phyloP scores from a whole-genome alignment of 2,888 invertebrate genomes.

The Mesodorylaimus sp. region DNA sequence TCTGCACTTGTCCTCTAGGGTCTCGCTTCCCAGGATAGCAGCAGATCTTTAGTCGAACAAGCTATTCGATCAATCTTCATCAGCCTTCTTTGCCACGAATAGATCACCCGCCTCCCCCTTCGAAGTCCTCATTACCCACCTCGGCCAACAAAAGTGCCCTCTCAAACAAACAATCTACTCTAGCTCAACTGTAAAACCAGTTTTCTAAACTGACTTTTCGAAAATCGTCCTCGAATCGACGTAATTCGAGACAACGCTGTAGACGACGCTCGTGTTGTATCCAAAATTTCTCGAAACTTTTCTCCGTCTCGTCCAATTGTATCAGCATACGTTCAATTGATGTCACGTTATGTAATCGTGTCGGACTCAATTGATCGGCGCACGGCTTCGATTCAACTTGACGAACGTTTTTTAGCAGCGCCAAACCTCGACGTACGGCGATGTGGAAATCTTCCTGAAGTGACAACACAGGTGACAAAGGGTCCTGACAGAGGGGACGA shows the following conservation, averaged over 20 bases:
- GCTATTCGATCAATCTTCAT: too few relatives aligned
- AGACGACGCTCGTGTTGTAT: slow-evolving; percentile 68
- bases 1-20: too few relatives aligned
- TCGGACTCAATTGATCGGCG: slow-evolving; percentile 26
- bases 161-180: too few relatives aligned
- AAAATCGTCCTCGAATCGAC: slow-evolving; percentile 85
- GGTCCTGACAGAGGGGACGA: too few relatives aligned
- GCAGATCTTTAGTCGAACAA: too few relatives aligned
- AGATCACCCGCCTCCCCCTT: too few relatives aligned
- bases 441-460: slow-evolving; percentile 57
- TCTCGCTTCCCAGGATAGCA: too few relatives aligned
- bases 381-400: slow-evolving; percentile 22
- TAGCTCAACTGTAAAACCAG: too few relatives aligned
- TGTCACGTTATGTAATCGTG: slow-evolving; percentile 51
- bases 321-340: slow-evolving; percentile 75
- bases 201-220: slow-evolving; percentile 45
- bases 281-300: slow-evolving; percentile 86
- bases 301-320: slow-evolving; percentile 79
- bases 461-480: too few relatives aligned
- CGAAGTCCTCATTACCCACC: too few relatives aligned
- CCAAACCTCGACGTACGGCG: slow-evolving; percentile 71
- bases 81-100: too few relatives aligned
- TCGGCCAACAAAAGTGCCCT: too few relatives aligned
- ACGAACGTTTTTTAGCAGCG: slow-evolving; percentile 47
- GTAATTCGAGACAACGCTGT: slow-evolving; percentile 67